Conservation (phyloP, 2,797 vertebrate species). For the Emydoidea blandingii region DNA sequence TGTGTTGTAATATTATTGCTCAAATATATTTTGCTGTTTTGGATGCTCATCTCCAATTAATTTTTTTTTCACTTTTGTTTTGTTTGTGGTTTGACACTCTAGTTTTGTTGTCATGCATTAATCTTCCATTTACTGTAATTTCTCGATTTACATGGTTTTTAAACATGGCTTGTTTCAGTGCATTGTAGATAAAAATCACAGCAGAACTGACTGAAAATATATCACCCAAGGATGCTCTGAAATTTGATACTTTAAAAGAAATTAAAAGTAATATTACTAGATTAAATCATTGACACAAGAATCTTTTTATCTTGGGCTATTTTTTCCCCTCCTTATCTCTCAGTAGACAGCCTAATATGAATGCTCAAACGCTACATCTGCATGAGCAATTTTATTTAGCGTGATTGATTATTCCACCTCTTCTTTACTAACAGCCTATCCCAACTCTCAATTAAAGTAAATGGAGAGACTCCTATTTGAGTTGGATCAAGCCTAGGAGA, state of each 20-base stretch:
- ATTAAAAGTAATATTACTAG: not conserved
- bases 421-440: not conserved
- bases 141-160: conserved; percentile 7
- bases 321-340: not conserved
- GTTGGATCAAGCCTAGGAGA: not conserved
- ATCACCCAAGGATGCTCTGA: not conserved
- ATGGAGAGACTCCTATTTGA: not conserved
- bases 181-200: not conserved
- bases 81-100: conserved; percentile 42
- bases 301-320: not conserved
- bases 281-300: not conserved
- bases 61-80: conserved; percentile 16
- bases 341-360: not conserved
- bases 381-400: not conserved
- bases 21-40: conserved; percentile 70
- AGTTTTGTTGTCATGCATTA: not conserved
- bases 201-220: not conserved
- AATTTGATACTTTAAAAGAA: not conserved
- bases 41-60: conserved; percentile 50
- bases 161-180: not conserved
- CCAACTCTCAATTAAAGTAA: not conserved
- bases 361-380: not conserved
- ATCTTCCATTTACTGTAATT: not conserved
- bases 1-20: conserved; percentile 56
- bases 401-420: not conserved